These are phyloP conservation scores for Reticulitermes lucifugus DNA, from an alignment of 2,888 invertebrate species.

Conservation along the genomic window DNA sequence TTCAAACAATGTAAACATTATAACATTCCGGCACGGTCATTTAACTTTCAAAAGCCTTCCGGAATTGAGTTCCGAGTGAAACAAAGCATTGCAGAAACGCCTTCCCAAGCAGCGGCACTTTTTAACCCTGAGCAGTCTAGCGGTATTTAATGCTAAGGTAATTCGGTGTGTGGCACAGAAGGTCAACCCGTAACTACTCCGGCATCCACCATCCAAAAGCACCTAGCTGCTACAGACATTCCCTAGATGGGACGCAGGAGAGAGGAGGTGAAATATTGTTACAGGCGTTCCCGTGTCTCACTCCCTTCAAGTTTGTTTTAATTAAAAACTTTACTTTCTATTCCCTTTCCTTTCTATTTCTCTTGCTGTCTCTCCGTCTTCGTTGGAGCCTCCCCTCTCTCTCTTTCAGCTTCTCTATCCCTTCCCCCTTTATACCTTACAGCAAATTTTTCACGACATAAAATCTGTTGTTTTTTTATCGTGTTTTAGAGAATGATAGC, in stretches of 20 bases:
- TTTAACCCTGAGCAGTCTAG: background rate
- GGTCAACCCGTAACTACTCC: no score
- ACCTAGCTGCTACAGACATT: background rate
- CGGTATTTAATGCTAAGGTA: background rate
- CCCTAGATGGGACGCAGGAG: background rate
- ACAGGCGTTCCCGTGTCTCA: background rate
- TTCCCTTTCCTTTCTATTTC: background rate
- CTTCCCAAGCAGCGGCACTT: background rate
- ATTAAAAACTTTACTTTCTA: slow-evolving; percentile 48
- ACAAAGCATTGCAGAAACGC: background rate
- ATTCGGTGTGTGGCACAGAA: background rate
- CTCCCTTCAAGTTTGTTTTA: slow-evolving; percentile 48
- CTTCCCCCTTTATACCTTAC: no score
- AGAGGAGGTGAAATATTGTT: slow-evolving; percentile 1
- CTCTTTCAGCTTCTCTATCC: no score
- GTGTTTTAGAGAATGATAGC: no score
- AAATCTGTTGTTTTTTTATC: no score
- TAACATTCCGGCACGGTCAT: background rate
- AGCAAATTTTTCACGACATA: no score
- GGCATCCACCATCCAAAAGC: no score
- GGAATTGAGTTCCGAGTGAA: background rate
- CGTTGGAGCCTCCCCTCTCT: background rate
- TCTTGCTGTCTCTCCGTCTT: background rate
- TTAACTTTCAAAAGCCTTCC: background rate
- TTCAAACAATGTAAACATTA: background rate